These are phyloP conservation scores for Coenonympha glycerion DNA, from an alignment of 2,888 invertebrate species.

Conservation along the genomic window DNA sequence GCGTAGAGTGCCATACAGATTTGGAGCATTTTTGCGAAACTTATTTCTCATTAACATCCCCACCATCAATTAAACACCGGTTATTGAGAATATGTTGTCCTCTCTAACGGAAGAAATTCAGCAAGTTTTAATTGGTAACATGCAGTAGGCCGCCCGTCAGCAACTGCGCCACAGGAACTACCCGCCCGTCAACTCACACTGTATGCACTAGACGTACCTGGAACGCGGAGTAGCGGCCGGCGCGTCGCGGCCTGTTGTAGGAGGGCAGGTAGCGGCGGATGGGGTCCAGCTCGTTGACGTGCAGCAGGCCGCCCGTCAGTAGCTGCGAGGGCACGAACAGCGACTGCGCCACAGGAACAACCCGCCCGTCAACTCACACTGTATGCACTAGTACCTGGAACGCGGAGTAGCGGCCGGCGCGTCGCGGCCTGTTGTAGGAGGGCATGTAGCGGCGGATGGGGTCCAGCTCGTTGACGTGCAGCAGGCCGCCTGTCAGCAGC, in stretches of 20 bases:
- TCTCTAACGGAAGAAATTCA: no score
- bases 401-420: constrained; percentile 95
- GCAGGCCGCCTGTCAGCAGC: constrained; percentile 89
- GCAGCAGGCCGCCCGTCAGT: constrained; percentile 89
- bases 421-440: constrained; percentile 94
- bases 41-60: no score
- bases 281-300: constrained; percentile 97
- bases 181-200: constrained; percentile 85
- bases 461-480: constrained; percentile 96
- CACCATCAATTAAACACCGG: no score
- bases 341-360: constrained; percentile 95
- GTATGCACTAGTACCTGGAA: constrained; percentile 90
- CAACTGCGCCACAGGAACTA: constrained; percentile 94
- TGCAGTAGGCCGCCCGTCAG: constrained; percentile 92
- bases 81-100: no score
- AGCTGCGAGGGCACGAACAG: constrained; percentile 95
- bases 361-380: no score
- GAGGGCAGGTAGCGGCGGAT: constrained; percentile 96
- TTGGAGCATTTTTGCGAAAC: no score
- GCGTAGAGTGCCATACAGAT: no score
- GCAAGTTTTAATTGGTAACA: no score
- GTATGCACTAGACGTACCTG: constrained; percentile 84
- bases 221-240: constrained; percentile 97
- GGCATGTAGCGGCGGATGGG: constrained; percentile 96
- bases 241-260: constrained; percentile 93